phyloP scores from a whole-genome alignment of 2,113 vertebrate genomes.

The Athene cunicularia region DNA sequence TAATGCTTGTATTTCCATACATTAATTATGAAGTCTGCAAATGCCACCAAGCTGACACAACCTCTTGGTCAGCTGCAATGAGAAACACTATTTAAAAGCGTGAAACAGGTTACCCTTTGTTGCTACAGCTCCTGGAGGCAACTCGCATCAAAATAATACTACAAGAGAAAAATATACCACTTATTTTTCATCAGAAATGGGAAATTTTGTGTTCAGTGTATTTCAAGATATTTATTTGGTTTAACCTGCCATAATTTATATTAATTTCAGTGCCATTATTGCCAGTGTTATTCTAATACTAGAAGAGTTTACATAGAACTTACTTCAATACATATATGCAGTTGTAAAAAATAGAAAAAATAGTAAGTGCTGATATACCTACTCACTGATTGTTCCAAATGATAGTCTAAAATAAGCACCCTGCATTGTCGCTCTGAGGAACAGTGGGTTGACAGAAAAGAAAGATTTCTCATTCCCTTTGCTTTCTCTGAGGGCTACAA shows the following conservation, averaged over 20 bases:
- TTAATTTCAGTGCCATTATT: background rate
- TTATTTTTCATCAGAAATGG: background rate
- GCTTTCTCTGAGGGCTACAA: background rate
- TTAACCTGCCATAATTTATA: background rate
- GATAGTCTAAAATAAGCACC: background rate
- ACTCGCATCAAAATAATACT: background rate
- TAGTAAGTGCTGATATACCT: background rate
- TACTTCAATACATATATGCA: background rate
- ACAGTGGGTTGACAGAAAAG: background rate
- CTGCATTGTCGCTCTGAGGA: background rate
- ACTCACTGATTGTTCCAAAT: background rate
- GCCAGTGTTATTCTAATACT: background rate
- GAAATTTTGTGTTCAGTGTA: background rate
- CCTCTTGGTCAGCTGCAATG: background rate
- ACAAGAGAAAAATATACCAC: fast-evolving
- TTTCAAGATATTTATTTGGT: background rate
- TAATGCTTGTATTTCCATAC: background rate
- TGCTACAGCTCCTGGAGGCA: background rate
- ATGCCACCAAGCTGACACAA: background rate
- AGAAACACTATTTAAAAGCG: background rate
- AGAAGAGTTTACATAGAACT: background rate
- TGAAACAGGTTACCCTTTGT: background rate
- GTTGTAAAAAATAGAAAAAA: background rate
- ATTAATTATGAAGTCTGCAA: background rate
- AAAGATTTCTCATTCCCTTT: background rate